Conservation (phyloP, 53 echinoderm and acorn worm genomes). For the Holothuria leucospilota region DNA sequence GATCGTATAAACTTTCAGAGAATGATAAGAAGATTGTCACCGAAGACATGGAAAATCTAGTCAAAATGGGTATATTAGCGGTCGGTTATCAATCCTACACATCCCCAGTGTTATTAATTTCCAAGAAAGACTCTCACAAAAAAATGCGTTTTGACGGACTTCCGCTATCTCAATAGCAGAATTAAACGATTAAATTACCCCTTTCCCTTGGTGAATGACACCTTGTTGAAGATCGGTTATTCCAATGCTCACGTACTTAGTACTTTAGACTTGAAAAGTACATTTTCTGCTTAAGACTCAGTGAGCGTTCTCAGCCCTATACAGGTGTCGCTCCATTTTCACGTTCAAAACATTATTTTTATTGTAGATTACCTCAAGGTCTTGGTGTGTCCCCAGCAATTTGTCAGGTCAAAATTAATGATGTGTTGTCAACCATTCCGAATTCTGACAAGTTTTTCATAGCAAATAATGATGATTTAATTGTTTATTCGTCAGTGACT, state of each 20-base stretch:
- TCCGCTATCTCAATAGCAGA: constrained; percentile 18
- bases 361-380: constrained; percentile 34
- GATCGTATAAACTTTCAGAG: constrained; percentile 5
- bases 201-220: constrained; percentile 37
- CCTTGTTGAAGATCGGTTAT: not conserved
- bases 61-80: constrained; percentile 43
- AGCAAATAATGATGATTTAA: constrained; percentile 33
- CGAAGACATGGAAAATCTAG: constrained; percentile 16
- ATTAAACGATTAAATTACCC: constrained; percentile 36
- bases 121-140: constrained; percentile 15
- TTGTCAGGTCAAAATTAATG: not conserved
- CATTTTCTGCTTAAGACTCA: not conserved
- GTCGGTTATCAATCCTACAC: constrained; percentile 24
- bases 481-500: not conserved
- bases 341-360: not conserved
- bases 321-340: too few species aligned
- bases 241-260: constrained; percentile 7
- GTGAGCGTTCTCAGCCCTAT: not conserved
- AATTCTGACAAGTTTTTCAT: not conserved
- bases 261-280: not conserved
- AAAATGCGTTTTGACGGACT: constrained; percentile 33
- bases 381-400: too few species aligned
- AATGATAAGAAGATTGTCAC: constrained; percentile 10
- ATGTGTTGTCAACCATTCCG: not conserved
- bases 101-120: constrained; percentile 30